Evolutionary conservation across 2,113 vertebrate species (phyloP), one percentile per base, ranked within the genome.

Genomic region (Propithecus coquereli): DNA sequence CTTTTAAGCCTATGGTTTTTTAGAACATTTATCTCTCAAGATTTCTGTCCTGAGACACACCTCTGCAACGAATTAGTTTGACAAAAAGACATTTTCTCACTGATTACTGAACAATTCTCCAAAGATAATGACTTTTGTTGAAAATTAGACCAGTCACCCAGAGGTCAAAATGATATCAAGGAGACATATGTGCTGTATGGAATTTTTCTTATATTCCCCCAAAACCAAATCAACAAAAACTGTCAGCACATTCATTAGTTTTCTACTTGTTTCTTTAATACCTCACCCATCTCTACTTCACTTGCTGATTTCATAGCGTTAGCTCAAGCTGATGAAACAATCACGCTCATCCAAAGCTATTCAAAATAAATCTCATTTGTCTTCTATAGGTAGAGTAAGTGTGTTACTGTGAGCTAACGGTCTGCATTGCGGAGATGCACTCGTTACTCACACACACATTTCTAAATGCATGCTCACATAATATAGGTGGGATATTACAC

Each of bases 1-100:
- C 57, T 92, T 94, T 97, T 61, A 97, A 94, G 40, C n/a, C 50
- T 90, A 93, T 87, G 47, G 87, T 16, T 27, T 83, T 93, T 76
- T 92, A 87, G 47, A 94, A 79, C 45, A 96, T 74, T 74, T 96
- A 71, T 43, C 80, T 61, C 20, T 74, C 66, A 86, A 92, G 47
- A 82, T 88, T 82, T 96, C 74, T 73, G 45, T 82, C 47, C 77
- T 88, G 61, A n/a, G 70, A 94, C 7, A 63, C 47, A 25, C 7
- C 45, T 94, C 37, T n/a, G 61, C 32, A 82, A 68, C 61, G 45
- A 71, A 13, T 65, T 92, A 81, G 5, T 40, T 94, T 65, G 34
- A n/a, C 17, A 73, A 88, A 87, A 82, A 83, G 40, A 70, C 45
- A 81, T 73, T 83, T 95, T 94, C 81, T 92, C 52, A 90, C n/a